Evolutionary conservation across 23 tunicate genomes (phyloP).

Genomic region (Clavelina lepadiformis): DNA sequence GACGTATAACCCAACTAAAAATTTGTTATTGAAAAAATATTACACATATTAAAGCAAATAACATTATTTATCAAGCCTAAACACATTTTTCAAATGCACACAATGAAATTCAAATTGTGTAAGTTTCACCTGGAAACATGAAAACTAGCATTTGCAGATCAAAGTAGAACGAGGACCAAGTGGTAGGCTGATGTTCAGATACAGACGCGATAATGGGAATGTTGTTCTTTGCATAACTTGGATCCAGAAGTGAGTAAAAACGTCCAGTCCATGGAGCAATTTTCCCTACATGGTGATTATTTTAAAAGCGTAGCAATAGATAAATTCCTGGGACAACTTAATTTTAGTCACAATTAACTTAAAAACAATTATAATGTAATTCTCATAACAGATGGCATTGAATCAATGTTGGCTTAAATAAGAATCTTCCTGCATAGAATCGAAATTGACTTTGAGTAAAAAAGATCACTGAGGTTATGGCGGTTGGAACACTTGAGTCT

Average conservation of each 20-base stretch:
- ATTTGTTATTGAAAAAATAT: not conserved
- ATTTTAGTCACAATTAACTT: no score
- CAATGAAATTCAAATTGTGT: not conserved
- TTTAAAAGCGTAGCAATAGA: no score
- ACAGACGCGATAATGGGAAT: conserved; percentile 99
- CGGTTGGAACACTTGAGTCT: no score
- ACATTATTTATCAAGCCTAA: not conserved
- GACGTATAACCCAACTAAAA: conserved; percentile 84
- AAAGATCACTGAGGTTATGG: no score
- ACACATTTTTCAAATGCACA: not conserved
- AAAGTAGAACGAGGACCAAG: conserved; percentile 91
- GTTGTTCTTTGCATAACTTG: conserved; percentile 95
- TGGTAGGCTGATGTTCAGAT: conserved; percentile 99
- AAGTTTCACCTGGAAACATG: conserved; percentile 57
- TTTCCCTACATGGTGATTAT: conserved; percentile 83
- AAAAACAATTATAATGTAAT: not conserved
- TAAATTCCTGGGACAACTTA: no score
- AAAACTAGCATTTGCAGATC: conserved; percentile 77
- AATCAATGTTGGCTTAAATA: no score
- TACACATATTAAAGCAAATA: not conserved
- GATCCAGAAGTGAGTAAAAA: conserved; percentile 97
- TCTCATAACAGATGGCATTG: no score
- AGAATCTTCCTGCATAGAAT: no score
- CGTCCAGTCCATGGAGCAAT: conserved; percentile 99
- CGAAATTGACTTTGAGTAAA: no score